Percentiles rank a stretch among this genome's conserved stretches.
These are phyloP conservation scores for Rhynchomys soricoides DNA, from an alignment of 2,113 vertebrate genomes.

Conservation along the genomic window DNA sequence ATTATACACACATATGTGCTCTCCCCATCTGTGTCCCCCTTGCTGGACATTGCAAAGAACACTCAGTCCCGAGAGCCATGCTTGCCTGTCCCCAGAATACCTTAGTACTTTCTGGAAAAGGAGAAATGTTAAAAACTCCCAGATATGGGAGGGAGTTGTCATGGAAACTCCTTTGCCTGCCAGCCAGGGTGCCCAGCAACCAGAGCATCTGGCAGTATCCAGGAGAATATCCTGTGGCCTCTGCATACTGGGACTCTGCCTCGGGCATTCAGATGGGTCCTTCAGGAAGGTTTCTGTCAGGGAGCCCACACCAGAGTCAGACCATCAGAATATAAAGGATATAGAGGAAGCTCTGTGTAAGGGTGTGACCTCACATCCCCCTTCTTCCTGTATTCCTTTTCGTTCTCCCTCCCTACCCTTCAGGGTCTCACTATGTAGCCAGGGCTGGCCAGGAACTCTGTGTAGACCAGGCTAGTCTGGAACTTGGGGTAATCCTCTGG, in stretches of 20 bases:
- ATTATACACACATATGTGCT: background rate
- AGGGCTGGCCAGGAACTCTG: background rate
- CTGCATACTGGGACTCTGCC: background rate
- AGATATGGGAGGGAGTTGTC: slow-evolving; percentile 49
- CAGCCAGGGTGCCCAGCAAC: slow-evolving; percentile 64
- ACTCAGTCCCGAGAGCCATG: slow-evolving; percentile 41
- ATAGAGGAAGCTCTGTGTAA: background rate
- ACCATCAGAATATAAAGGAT: background rate
- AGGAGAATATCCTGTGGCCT: slow-evolving; percentile 53
- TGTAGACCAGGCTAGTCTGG: no score
- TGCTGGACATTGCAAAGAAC: slow-evolving; percentile 50
- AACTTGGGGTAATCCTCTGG: background rate
- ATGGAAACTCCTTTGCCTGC: slow-evolving; percentile 70
- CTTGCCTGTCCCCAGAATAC: slow-evolving; percentile 75
- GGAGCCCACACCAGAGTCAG: background rate
- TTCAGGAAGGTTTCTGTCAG: slow-evolving; percentile 44
- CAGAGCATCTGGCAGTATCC: slow-evolving; percentile 67
- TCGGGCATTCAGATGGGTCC: background rate
- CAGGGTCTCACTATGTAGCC: background rate
- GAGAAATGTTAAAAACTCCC: slow-evolving; percentile 51
- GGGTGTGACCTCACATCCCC: no score
- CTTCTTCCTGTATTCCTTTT: background rate
- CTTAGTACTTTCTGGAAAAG: slow-evolving; percentile 62
- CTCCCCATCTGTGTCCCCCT: background rate
- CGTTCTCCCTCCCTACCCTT: background rate